Percentiles rank a stretch among this genome's conserved stretches.
Evolutionary conservation across 2,113 vertebrate species (phyloP).

Genomic region (Sphyrna mokarran): DNA sequence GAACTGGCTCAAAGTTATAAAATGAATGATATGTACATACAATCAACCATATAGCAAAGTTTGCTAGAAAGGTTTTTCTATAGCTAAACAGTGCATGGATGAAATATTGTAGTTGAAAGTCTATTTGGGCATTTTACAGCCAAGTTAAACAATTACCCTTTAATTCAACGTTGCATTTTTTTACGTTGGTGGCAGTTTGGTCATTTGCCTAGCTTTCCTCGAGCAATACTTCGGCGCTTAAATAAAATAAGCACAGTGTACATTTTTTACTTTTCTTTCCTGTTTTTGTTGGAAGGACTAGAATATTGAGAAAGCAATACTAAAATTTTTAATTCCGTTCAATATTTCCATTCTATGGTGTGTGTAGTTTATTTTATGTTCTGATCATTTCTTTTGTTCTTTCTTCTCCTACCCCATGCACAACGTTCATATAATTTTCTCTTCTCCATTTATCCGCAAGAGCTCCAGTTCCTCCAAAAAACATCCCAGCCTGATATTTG

Average conservation of each 20-base stretch:
- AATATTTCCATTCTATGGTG: background rate
- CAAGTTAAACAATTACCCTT: constrained; percentile 34
- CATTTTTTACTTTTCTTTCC: constrained; percentile 9
- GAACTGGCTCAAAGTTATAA: background rate
- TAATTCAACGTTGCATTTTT: constrained; percentile 20
- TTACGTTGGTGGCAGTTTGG: background rate
- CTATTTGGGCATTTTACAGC: background rate
- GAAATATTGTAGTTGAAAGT: constrained; percentile 23
- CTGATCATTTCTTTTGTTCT: background rate
- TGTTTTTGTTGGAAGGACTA: background rate
- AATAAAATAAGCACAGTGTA: constrained; percentile 20
- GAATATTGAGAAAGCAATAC: background rate
- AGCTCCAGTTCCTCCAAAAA: background rate
- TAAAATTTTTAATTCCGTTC: constrained; percentile 19
- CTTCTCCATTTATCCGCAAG: background rate
- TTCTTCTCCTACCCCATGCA: background rate
- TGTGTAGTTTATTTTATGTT: background rate
- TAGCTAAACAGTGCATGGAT: constrained; percentile 6
- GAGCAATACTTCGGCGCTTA: background rate
- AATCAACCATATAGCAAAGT: background rate
- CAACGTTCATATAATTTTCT: background rate
- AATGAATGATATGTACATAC: constrained; percentile 17
- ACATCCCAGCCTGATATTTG: background rate
- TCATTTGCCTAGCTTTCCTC: background rate
- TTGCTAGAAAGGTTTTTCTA: background rate